Percentiles rank a stretch among this genome's conserved stretches.
These are phyloP conservation scores for Nasua narica DNA, from an alignment of 2,797 vertebrate species.

Conservation along the genomic window DNA sequence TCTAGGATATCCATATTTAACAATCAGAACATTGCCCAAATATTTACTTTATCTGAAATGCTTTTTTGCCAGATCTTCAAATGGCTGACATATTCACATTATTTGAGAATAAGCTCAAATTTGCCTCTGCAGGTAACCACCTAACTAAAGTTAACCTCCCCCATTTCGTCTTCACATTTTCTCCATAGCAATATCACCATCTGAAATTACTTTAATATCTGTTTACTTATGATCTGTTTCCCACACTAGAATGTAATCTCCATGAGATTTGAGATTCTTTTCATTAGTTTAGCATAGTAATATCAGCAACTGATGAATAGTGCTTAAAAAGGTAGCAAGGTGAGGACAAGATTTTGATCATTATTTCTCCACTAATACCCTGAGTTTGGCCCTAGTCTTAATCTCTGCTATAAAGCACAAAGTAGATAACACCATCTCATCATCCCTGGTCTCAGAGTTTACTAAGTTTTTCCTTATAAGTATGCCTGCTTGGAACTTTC, in stretches of 20 bases:
- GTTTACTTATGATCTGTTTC: background rate
- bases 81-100: background rate
- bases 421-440: background rate
- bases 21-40: background rate
- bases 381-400: background rate
- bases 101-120: background rate
- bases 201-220: background rate
- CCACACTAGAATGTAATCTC: background rate
- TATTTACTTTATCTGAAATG: background rate
- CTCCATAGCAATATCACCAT: background rate
- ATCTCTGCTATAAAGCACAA: background rate
- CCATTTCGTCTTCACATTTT: background rate
- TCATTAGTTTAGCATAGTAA: background rate
- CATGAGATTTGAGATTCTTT: background rate
- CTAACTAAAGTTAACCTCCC: background rate
- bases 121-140: background rate
- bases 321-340: slow-evolving; percentile 7
- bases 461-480: slow-evolving; percentile 3
- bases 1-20: background rate
- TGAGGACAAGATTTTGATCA: background rate
- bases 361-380: background rate
- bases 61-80: background rate
- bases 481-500: background rate
- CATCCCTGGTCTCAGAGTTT: background rate
- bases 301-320: background rate